phyloP scores from a whole-genome alignment of 2,113 vertebrate genomes.

The Baryphthengus martii region DNA sequence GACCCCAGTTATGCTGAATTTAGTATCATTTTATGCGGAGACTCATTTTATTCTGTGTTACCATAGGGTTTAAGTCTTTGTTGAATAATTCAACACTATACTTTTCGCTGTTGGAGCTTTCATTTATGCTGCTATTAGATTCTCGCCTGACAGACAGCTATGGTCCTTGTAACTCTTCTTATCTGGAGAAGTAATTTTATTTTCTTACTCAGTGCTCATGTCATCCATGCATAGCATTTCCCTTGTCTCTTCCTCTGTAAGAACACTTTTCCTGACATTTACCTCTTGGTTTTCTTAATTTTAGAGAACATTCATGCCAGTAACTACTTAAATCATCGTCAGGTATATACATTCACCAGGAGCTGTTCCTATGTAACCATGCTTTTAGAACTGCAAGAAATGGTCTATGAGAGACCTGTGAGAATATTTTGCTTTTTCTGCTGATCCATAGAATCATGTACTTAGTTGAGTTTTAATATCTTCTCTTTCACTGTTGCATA shows the following conservation, averaged over 20 bases:
- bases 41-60: background rate
- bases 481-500: background rate
- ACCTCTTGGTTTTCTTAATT: constrained; percentile 3
- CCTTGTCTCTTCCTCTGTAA: background rate
- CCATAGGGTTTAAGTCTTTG: background rate
- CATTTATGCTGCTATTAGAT: background rate
- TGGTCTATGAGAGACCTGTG: background rate
- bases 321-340: background rate
- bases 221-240: background rate
- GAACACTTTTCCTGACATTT: background rate
- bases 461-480: background rate
- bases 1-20: background rate
- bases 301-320: background rate
- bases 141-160: constrained; percentile 10
- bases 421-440: background rate
- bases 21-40: background rate
- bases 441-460: background rate
- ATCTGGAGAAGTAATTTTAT: constrained; percentile 26
- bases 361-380: background rate
- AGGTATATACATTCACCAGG: background rate
- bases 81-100: constrained; percentile 48
- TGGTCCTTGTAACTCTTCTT: constrained; percentile 22
- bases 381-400: background rate
- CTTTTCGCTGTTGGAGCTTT: constrained; percentile 19
- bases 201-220: background rate